phyloP scores from a whole-genome alignment of 1,140 invertebrate genomes.

The Drosophila equinoxialis region DNA sequence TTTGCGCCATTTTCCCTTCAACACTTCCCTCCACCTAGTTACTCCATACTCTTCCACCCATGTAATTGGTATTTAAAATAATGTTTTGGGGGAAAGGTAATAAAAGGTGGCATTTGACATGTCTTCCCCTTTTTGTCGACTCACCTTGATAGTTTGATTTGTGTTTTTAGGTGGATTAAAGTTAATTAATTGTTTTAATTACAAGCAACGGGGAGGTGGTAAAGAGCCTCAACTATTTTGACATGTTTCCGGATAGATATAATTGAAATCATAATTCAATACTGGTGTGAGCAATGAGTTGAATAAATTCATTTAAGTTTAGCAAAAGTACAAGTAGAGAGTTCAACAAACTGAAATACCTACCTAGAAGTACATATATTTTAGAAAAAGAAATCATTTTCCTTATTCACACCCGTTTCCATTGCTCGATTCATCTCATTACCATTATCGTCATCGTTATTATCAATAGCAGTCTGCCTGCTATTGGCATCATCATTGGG shows the following conservation, averaged over 20 bases:
- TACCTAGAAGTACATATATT: background rate
- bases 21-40: background rate
- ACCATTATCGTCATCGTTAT: background rate
- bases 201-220: slow-evolving; percentile 5
- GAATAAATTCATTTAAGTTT: background rate
- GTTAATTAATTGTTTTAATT: slow-evolving; percentile 75
- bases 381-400: background rate
- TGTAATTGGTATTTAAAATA: slow-evolving; percentile 73
- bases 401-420: background rate
- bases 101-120: background rate
- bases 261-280: slow-evolving; percentile 29
- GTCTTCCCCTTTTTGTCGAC: slow-evolving; percentile 25
- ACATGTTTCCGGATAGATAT: slow-evolving; percentile 39
- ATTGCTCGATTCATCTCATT: background rate
- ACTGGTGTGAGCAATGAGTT: background rate
- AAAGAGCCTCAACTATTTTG: slow-evolving; percentile 43
- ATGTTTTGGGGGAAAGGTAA: slow-evolving; percentile 16
- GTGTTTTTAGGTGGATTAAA: slow-evolving; percentile 24
- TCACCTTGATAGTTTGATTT: slow-evolving; percentile 17
- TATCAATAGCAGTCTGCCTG: no score
- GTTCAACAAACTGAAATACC: background rate
- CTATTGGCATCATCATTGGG: background rate
- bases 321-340: background rate
- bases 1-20: slow-evolving; percentile 46
- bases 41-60: slow-evolving; percentile 10